phyloP scores from a whole-genome alignment of 2,797 vertebrate genomes.

The Cuculus canorus region DNA sequence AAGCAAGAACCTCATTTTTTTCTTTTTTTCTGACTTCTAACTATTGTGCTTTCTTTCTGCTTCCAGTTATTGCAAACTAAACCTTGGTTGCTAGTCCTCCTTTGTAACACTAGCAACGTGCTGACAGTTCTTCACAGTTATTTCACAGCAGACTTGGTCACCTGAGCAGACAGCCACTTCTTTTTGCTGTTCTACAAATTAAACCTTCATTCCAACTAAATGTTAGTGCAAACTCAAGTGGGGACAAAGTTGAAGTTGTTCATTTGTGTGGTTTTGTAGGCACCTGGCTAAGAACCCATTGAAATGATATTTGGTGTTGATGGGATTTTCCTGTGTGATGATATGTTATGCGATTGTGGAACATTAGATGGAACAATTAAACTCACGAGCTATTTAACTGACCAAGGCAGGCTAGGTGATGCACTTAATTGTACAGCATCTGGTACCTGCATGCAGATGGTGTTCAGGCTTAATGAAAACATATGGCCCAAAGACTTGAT shows the following conservation, averaged over 20 bases:
- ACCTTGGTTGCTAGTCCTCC: neutral
- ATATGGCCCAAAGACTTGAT: neutral
- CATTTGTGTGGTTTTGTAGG: neutral
- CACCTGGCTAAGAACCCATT: neutral
- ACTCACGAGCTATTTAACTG: conserved; percentile 28
- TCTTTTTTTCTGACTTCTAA: neutral
- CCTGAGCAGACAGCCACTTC: neutral
- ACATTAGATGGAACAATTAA: conserved; percentile 43
- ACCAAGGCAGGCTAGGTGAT: conserved; percentile 28
- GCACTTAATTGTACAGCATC: neutral
- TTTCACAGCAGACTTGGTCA: neutral
- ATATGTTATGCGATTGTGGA: neutral
- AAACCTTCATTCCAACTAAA: neutral
- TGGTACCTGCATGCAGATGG: conserved; percentile 21
- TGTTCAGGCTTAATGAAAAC: conserved; percentile 39
- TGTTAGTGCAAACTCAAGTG: neutral
- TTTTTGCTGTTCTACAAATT: neutral
- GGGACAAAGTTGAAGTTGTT: neutral
- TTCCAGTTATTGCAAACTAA: neutral
- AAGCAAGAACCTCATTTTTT: neutral
- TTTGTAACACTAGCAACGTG: neutral
- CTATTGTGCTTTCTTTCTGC: neutral
- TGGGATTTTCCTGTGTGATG: neutral
- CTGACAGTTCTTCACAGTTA: neutral
- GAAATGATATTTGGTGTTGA: neutral